Percentiles rank a stretch among this genome's conserved stretches.
phyloP scores from a whole-genome alignment of 64 coral and sea anemone species.

The Montipora sp. region DNA sequence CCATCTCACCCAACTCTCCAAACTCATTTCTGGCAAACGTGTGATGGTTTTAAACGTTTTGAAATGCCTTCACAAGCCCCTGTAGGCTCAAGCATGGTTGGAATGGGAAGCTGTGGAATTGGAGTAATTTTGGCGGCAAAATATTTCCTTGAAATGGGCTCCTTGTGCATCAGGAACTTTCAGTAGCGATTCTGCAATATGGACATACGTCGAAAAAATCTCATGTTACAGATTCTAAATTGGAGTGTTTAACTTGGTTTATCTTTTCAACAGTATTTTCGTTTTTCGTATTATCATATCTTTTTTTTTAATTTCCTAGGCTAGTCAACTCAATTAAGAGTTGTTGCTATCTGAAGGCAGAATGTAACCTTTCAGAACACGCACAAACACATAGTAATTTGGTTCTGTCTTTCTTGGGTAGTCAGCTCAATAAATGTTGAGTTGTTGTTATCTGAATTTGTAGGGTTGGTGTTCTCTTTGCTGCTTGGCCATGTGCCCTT shows the following conservation, averaged over 20 bases:
- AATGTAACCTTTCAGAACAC: neutral
- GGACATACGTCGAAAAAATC: constrained; percentile 15
- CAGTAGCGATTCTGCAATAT: constrained; percentile 29
- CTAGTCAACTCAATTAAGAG: too few relatives aligned
- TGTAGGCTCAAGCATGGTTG: constrained; percentile 48
- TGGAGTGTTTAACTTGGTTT: too few relatives aligned
- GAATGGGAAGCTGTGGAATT: constrained; percentile 61
- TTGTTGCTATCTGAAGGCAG: neutral
- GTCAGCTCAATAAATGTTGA: neutral
- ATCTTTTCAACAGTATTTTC: too few relatives aligned
- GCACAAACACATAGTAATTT: too few relatives aligned
- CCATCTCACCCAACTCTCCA: constrained; percentile 3
- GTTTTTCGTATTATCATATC: too few relatives aligned
- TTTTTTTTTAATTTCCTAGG: too few relatives aligned
- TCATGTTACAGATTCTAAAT: constrained; percentile 67
- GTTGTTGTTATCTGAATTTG: too few relatives aligned
- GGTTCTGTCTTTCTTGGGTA: neutral
- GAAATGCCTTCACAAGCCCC: constrained; percentile 53
- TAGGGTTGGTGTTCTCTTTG: too few relatives aligned
- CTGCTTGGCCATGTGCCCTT: too few relatives aligned
- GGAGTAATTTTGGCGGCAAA: constrained; percentile 55
- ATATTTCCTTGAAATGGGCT: constrained; percentile 15
- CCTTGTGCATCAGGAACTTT: constrained; percentile 3
- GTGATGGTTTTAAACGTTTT: constrained; percentile 1
- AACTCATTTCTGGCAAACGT: constrained; percentile 28